Conservation (phyloP, 2,797 vertebrate genomes). For the Hypotaenidia okinawae region DNA sequence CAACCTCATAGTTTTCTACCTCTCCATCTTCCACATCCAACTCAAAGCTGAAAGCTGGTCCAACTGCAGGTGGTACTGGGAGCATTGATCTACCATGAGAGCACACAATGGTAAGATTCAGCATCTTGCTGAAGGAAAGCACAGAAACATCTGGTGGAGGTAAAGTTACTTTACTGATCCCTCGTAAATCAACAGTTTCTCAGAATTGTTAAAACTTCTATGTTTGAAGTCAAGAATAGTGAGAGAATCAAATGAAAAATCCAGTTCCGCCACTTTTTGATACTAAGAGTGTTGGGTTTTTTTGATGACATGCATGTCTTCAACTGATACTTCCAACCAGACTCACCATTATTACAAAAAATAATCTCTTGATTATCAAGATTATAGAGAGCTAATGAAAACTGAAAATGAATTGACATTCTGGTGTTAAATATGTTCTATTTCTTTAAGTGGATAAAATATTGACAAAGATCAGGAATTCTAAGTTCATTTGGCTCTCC, state of each 20-base stretch:
- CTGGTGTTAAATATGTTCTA: neutral
- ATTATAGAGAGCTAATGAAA: neutral
- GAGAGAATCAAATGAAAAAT: neutral
- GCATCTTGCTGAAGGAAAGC: constrained; percentile 10
- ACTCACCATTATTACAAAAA: neutral
- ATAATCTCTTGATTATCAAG: neutral
- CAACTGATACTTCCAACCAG: neutral
- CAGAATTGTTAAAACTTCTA: neutral
- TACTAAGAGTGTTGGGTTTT: neutral
- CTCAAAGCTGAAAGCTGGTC: constrained; percentile 94
- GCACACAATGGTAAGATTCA: constrained; percentile 22
- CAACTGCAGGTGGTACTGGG: constrained; percentile 92
- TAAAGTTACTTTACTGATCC: neutral
- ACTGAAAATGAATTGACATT: neutral
- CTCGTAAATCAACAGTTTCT: neutral
- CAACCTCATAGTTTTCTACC: constrained; percentile 98
- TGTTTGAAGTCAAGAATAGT: neutral
- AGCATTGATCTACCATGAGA: constrained; percentile 88
- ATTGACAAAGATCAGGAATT: neutral
- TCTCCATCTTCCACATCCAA: constrained; percentile 98
- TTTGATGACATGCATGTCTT: neutral
- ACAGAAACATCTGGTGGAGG: neutral
- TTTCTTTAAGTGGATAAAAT: neutral
- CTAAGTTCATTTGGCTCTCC: neutral
- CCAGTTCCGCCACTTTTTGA: neutral